Percentiles rank a stretch among this genome's conserved stretches.
Conservation (phyloP, 2,888 invertebrate species). For the Kryphioiulus occultus region DNA sequence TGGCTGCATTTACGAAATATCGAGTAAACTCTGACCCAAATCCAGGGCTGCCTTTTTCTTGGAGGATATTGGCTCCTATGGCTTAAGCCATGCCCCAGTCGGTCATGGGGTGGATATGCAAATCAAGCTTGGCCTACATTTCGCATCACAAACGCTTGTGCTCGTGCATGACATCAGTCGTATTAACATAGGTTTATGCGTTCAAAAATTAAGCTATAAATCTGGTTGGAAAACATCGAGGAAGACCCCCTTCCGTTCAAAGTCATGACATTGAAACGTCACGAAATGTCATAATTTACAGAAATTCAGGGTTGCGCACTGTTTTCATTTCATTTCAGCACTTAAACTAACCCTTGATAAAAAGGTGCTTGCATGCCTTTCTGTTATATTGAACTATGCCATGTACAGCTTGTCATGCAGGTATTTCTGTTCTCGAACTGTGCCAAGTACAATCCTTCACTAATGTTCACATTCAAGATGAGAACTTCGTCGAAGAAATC, state of each 20-base stretch:
- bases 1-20: background rate
- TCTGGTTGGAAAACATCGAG: background rate
- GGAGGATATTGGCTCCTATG: background rate
- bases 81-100: background rate
- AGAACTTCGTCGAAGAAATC: too few species aligned
- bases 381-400: too few species aligned
- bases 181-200: background rate
- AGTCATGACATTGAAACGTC: background rate
- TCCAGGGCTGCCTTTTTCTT: background rate
- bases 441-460: too few species aligned
- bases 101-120: background rate
- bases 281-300: background rate
- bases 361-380: too few species aligned
- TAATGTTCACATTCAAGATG: too few species aligned
- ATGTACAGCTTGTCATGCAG: too few species aligned
- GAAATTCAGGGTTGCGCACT: background rate
- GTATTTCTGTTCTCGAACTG: too few species aligned
- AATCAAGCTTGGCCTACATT: background rate
- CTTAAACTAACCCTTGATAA: too few species aligned
- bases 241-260: background rate
- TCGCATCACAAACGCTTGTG: background rate
- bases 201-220: conserved; percentile 8
- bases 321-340: too few species aligned
- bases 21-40: conserved; percentile 11
- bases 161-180: background rate